A percentile compares a stretch with the other conserved stretches of the same genome.
Evolutionary conservation across 1,140 invertebrate genomes (phyloP).

Genomic region (Zophobas atratus): DNA sequence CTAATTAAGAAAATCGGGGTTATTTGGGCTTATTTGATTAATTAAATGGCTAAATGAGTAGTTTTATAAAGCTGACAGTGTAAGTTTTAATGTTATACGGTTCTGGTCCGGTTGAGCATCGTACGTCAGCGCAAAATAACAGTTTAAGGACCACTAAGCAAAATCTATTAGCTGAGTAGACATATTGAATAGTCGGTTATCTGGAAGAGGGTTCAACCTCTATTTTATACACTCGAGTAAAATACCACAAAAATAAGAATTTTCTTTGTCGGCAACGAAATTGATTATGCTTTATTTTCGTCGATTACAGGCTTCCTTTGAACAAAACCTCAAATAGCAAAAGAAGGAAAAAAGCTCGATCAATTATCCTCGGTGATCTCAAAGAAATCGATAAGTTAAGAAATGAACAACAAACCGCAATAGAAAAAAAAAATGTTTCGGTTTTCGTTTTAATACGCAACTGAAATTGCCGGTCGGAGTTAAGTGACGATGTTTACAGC

Average conservation of each 20-base stretch:
- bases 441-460: slow-evolving; percentile 32
- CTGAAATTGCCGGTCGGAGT: slow-evolving; percentile 29
- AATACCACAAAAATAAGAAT: slow-evolving; percentile 41
- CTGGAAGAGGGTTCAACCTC: slow-evolving; percentile 38
- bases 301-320: slow-evolving; percentile 31
- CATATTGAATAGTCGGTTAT: slow-evolving; percentile 50
- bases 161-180: slow-evolving; percentile 52
- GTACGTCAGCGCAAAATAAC: slow-evolving; percentile 50
- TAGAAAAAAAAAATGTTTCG: slow-evolving; percentile 9
- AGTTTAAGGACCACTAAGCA: slow-evolving; percentile 51
- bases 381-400: slow-evolving; percentile 7
- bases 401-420: slow-evolving; percentile 1
- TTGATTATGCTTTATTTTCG: slow-evolving; percentile 42
- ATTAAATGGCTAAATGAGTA: slow-evolving; percentile 13
- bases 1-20: slow-evolving; percentile 1
- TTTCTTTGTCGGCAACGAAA: slow-evolving; percentile 30
- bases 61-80: slow-evolving; percentile 31
- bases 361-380: slow-evolving; percentile 13
- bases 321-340: slow-evolving; percentile 40
- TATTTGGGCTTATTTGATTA: slow-evolving; percentile 17
- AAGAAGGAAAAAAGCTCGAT: slow-evolving; percentile 14
- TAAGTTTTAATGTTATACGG: slow-evolving; percentile 51
- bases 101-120: slow-evolving; percentile 46
- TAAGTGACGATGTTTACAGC: slow-evolving; percentile 49
- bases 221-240: slow-evolving; percentile 39